These are phyloP conservation scores for Dolichopus griseipennis DNA, from an alignment of 2,888 invertebrate genomes.

Conservation along the genomic window DNA sequence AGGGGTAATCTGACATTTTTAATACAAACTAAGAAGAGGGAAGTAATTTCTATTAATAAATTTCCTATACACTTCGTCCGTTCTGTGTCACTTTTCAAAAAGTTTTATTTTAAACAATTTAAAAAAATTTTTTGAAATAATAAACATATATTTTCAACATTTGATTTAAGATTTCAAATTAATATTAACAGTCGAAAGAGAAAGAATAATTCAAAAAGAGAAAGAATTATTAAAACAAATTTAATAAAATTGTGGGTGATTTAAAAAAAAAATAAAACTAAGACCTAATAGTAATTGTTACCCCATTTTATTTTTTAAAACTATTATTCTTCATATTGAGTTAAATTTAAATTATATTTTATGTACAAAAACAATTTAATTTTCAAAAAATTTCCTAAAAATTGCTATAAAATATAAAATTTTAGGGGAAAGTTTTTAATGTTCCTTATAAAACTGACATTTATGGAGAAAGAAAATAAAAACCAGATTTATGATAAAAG, in stretches of 20 bases:
- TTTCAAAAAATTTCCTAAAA: background rate
- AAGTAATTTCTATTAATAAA: background rate
- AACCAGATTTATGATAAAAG: background rate
- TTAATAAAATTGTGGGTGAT: background rate
- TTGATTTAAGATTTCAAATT: background rate
- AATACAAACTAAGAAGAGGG: background rate
- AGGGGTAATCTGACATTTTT: no score
- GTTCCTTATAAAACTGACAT: background rate
- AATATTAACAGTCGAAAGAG: background rate
- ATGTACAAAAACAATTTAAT: slow-evolving; percentile 1
- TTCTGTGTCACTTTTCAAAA: no score
- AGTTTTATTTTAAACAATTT: no score
- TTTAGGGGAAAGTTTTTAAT: background rate
- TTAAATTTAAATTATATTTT: background rate
- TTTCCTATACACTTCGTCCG: background rate
- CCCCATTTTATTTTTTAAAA: background rate
- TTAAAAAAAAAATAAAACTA: background rate
- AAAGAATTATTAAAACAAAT: background rate
- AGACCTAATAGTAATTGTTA: no score
- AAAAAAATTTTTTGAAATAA: background rate
- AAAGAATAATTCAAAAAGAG: background rate
- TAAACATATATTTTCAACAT: background rate
- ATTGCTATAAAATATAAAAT: background rate
- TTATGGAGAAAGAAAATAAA: background rate
- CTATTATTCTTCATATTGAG: background rate